Base-by-base conservation (phyloP, 2,113 vertebrate species). In the Cinclus cinclus region DNA sequence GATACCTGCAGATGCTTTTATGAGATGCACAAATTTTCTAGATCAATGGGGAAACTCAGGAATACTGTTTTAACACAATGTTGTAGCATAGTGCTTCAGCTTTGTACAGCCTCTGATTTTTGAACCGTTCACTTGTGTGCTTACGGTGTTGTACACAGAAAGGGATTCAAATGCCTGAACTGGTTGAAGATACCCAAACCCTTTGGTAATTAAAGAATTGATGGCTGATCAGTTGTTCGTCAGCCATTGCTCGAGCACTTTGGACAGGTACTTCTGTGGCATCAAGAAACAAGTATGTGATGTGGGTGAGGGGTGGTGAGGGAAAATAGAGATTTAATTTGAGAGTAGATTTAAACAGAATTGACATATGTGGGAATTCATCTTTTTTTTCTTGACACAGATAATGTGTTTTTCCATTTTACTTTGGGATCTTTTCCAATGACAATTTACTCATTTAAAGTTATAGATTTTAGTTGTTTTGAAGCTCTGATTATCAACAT, bases 141-240 rank as follows among this genome's bases (percentile, higher is more conserved):
- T 78, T 68, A 24, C 0, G 0, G 30, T 6, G 3, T 21, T 4
- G 1, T 58, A 39, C 19, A 25, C 16, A 56, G 31, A 47, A 70
- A 17, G 25, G 17, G 10, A 21, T 80, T 14, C 2, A 9, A 85
- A 49, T 42, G 41, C 22, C 53, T 11, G 13, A 28, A 35, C 22
- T 49, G 30, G 20, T 50, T n/a, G 15, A 58, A 83, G 58, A 27
- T 60, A 37, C 15, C 14, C 25, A 75, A 18, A 44, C 13, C 46
- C 21, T 60, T 77, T 15, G 22, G 23, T 44, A 76, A 49, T 41
- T 65, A 21, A 63, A 65, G 33, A 76, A 69, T 19, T 73, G 49
- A 28, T 91, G 41, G 37, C 44, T 87, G 17, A 13, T 82, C 60
- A 28, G 0, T 47, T 81, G 53, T 71, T 67, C 83, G 31, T 88